These are phyloP conservation scores for Bicyclus anynana DNA, from an alignment of 1,140 invertebrate genomes.

Conservation along the genomic window DNA sequence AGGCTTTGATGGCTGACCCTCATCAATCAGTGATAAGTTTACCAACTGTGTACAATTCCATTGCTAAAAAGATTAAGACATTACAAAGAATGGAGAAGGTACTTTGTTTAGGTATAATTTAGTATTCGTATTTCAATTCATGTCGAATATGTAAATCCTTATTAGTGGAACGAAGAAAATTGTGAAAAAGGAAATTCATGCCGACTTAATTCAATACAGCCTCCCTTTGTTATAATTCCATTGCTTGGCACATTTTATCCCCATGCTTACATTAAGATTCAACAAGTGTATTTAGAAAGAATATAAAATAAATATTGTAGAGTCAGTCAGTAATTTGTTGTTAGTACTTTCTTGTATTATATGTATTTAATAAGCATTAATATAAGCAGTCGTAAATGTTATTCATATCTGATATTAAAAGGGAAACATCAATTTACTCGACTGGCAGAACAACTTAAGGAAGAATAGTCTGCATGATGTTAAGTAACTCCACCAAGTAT, in stretches of 20 bases:
- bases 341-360: not conserved
- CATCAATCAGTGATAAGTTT: slow-evolving; percentile 3
- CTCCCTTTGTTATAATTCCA: slow-evolving; percentile 5
- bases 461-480: too few relatives aligned
- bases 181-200: slow-evolving; percentile 9
- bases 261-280: not conserved
- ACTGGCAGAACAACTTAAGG: too few relatives aligned
- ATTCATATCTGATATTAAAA: too few relatives aligned
- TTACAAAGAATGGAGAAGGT: too few relatives aligned
- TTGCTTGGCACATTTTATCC: not conserved
- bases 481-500: too few relatives aligned
- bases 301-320: not conserved
- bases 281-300: not conserved
- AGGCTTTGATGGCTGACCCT: slow-evolving; percentile 3
- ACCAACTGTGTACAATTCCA: not conserved
- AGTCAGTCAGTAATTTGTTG: not conserved
- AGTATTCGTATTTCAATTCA: too few relatives aligned
- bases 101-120: too few relatives aligned
- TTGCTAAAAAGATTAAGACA: slow-evolving; percentile 2
- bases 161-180: not conserved
- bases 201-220: slow-evolving; percentile 7
- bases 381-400: too few relatives aligned
- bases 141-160: not conserved
- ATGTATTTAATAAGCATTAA: too few relatives aligned
- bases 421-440: too few relatives aligned